Base-by-base conservation (phyloP, 2,113 vertebrate species). In the Lathamus discolor region DNA sequence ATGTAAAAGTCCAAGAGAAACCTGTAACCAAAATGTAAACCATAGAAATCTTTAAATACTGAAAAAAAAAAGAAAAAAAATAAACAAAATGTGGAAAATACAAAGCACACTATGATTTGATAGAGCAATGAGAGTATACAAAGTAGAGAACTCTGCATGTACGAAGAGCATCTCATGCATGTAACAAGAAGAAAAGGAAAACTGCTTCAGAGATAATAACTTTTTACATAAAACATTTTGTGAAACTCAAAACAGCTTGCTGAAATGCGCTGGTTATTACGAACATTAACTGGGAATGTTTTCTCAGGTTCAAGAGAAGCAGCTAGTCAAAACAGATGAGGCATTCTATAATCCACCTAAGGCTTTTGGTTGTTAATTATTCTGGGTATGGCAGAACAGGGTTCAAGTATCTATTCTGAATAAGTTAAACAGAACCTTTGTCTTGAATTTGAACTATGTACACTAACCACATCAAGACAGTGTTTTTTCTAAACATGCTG, bases 1-100 rank as follows among this genome's bases (percentile, higher is more conserved):
- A 88, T 98, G 98, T 1, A 98, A 93, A 64, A 98, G 98, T 79
- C 98, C 98, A 81, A 98, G 96, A 61, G 98, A 98, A 87, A 98
- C 97, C 98, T 98, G 88, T n/a, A 93, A 49, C 8, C 85, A 80
- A 35, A 84, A 94, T 24, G 85, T 24, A 95, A 69, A 89, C 8
- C 83, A 74, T 11, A 54, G 28, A 33, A 7, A 41, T 35, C 69
- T 69, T 51, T 48, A 75, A 33, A 63, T 48, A 61, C 29, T 14
- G 20, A 31, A 55, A 64, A 31, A 55, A 64, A 64, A 72, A 51
- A 44, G 17, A 44, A 25, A 67, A 52, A 28, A 59, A 63, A 51
- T 35, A 75, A 63, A 67, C 48, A 35, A 27, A 24, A 18, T 5
- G 10, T 37, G 43, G 35, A 61, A 90, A 90, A n/a, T 24, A 51